Base-by-base conservation (phyloP, 2,113 vertebrate genomes). In the Nothoprocta pentlandii region DNA sequence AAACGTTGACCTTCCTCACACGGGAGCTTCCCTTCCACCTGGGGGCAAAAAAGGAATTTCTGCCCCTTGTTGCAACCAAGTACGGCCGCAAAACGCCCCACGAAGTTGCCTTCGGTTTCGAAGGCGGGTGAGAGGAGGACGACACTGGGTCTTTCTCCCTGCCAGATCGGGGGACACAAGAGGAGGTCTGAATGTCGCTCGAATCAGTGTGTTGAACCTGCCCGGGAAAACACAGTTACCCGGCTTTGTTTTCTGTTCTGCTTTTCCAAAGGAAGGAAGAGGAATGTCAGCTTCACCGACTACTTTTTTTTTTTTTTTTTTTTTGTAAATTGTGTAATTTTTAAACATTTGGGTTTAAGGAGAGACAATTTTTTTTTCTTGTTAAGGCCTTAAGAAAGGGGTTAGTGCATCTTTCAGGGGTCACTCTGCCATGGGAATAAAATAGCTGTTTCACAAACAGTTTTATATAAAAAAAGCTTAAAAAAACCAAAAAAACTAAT, bases 391-490 rank as follows among this genome's bases (percentile, higher is more conserved):
- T 98, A 98, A 98, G 97, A 98, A 96, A 98, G 98, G 97, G 97
- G 97, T 98, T 98, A 98, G 98, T 98, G 98, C 98, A 98, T 98
- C 98, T 98, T 98, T 98, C 98, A 97, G 95, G 97, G 97, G 98
- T 98, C 97, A 98, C 97, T 98, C 98, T 98, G 97, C 97, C 97
- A 90, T 97, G 97, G 98, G 98, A 98, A 97, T 97, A 98, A 98
- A 98, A 97, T 97, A 98, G 98, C 98, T 98, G 98, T 98, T 98
- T 98, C 97, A 98, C 98, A 98, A 98, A 98, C 98, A 98, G 98
- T 98, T 98, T 98, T 98, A 98, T 98, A 98, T 98, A 98, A 97
- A 98, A 98, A 98, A 96, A 95, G 91, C 95, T 94, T 96, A 97
- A 98, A 97, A 97, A 97, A 95, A 68, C 34, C 66, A 97, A 94